Percentiles rank a stretch among this genome's conserved stretches.
Conservation (phyloP, 2,113 vertebrate genomes). For the Pithys albifrons region DNA sequence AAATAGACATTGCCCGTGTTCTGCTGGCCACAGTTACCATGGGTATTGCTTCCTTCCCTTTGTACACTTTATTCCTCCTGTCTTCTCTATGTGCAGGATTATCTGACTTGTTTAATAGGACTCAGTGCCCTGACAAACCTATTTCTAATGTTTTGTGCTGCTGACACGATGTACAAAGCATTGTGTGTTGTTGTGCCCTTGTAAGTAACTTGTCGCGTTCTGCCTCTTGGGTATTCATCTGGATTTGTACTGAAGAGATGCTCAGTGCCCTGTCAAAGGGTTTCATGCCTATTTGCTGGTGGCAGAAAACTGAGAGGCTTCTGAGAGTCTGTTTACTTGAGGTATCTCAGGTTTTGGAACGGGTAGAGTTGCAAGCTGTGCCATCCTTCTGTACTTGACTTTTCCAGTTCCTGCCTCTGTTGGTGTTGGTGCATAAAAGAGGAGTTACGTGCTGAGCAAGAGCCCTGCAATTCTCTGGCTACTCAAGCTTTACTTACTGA, state of each 20-base stretch:
- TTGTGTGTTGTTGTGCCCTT: rapidly evolving
- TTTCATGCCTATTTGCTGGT: background rate
- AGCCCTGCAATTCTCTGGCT: background rate
- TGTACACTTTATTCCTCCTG: background rate
- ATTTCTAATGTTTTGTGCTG: background rate
- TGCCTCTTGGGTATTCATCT: background rate
- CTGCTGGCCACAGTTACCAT: background rate
- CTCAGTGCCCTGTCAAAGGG: background rate
- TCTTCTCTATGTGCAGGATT: background rate
- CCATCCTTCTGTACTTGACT: background rate
- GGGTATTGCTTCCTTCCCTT: background rate
- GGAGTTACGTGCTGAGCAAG: background rate
- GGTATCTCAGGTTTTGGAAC: background rate
- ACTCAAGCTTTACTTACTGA: background rate
- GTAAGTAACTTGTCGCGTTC: background rate
- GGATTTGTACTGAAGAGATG: background rate
- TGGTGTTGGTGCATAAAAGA: background rate
- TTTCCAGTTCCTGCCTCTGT: background rate
- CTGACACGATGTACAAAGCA: background rate
- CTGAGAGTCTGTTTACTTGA: background rate
- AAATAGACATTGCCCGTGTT: background rate
- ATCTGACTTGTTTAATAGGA: background rate
- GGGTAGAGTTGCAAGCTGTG: background rate
- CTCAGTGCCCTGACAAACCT: background rate
- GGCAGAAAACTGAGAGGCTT: background rate